Evolutionary conservation across 1,140 invertebrate species (phyloP).

Genomic region (Drosophila albomicans): DNA sequence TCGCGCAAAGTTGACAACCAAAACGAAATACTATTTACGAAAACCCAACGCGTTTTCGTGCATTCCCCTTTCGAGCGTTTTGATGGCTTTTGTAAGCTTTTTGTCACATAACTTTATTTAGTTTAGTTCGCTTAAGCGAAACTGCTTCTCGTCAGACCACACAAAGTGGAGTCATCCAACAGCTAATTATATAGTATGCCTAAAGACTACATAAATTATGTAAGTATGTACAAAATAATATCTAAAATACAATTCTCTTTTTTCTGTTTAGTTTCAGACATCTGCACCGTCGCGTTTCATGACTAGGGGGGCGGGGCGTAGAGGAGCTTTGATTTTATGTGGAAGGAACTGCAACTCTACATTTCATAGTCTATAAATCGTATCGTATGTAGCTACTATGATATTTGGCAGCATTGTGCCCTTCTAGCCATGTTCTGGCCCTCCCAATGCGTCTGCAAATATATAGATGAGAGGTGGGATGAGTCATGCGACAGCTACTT

Average conservation of each 20-base stretch:
- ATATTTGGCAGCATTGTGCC: constrained; percentile 82
- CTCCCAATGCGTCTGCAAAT: constrained; percentile 82
- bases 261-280: constrained; percentile 45
- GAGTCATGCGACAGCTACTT: constrained; percentile 53
- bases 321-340: constrained; percentile 65
- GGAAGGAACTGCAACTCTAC: constrained; percentile 64
- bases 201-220: constrained; percentile 44
- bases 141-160: constrained; percentile 45
- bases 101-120: constrained; percentile 68
- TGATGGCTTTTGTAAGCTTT: constrained; percentile 33
- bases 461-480: constrained; percentile 77
- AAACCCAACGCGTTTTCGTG: not conserved
- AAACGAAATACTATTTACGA: not conserved
- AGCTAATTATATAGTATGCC: constrained; percentile 47
- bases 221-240: constrained; percentile 72
- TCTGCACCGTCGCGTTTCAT: constrained; percentile 50
- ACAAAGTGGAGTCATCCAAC: constrained; percentile 62
- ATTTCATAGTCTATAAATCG: constrained; percentile 45
- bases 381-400: constrained; percentile 62
- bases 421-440: constrained; percentile 69
- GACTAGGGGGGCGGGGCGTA: constrained; percentile 52
- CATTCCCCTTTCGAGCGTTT: constrained; percentile 11
- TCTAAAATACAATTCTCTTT: constrained; percentile 69
- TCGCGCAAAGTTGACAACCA: not conserved
- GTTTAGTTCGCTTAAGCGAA: constrained; percentile 57